A percentile compares a stretch with the other conserved stretches of the same genome.
Conservation (phyloP, 2,113 vertebrate species). For the Spea bombifrons region DNA sequence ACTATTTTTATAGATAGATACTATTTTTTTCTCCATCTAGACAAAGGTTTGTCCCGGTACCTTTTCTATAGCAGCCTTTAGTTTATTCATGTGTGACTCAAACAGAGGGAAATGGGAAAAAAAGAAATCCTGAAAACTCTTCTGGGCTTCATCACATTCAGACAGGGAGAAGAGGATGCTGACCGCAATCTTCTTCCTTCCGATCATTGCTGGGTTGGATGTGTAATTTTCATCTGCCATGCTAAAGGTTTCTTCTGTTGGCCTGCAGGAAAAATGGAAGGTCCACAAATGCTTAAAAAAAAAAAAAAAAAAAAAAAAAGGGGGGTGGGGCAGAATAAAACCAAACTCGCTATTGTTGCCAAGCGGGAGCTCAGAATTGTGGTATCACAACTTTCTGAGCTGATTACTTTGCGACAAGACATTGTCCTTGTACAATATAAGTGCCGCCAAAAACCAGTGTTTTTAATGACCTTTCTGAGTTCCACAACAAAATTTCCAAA, state of each 20-base stretch:
- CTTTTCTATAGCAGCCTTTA: slow-evolving; percentile 84
- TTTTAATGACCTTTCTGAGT: no score
- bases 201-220: slow-evolving; percentile 74
- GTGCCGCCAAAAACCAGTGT: no score
- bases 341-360: no score
- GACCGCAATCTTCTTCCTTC: slow-evolving; percentile 81
- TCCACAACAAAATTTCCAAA: no score
- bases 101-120: slow-evolving; percentile 87
- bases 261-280: slow-evolving; percentile 58
- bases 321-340: no score
- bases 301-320: neutral
- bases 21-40: neutral
- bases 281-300: neutral
- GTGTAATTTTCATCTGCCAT: slow-evolving; percentile 80
- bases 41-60: slow-evolving; percentile 54
- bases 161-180: slow-evolving; percentile 81
- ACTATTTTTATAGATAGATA: neutral
- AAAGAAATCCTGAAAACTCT: slow-evolving; percentile 83
- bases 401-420: no score
- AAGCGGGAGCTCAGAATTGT: no score
- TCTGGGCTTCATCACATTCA: slow-evolving; percentile 75
- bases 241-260: slow-evolving; percentile 81
- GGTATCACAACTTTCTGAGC: no score
- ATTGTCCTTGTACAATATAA: no score
- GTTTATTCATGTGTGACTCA: slow-evolving; percentile 85